Conservation (phyloP, 2,797 vertebrate genomes). For the Esox masquinongy region DNA sequence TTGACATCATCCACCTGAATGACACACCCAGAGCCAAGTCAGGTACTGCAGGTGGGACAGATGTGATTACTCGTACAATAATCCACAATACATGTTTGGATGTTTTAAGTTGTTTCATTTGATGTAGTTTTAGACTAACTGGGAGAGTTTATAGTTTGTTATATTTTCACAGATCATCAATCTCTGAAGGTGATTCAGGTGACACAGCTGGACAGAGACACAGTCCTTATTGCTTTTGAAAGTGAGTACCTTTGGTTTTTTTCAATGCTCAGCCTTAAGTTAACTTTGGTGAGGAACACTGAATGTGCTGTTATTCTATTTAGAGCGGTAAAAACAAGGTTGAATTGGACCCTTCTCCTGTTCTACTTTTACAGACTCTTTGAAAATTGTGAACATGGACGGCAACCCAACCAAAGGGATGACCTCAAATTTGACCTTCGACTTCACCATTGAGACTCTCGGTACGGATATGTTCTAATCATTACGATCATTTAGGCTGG, state of each 20-base stretch:
- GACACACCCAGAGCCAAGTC: slow-evolving; percentile 41
- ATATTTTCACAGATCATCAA: slow-evolving; percentile 58
- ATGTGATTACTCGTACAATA: not conserved
- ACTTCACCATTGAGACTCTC: slow-evolving; percentile 74
- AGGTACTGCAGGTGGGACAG: slow-evolving; percentile 26
- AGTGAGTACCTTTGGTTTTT: slow-evolving; percentile 59
- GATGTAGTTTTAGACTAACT: not conserved
- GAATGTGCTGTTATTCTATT: not conserved
- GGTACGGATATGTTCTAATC: slow-evolving; percentile 57
- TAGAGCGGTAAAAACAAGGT: not conserved
- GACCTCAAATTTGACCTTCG: slow-evolving; percentile 64
- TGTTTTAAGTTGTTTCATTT: not conserved
- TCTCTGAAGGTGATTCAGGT: slow-evolving; percentile 68
- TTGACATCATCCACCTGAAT: slow-evolving; percentile 69
- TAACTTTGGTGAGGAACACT: not conserved
- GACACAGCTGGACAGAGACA: slow-evolving; percentile 76
- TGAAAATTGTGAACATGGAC: slow-evolving; percentile 69
- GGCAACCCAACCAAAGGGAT: slow-evolving; percentile 55
- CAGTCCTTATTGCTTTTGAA: slow-evolving; percentile 72
- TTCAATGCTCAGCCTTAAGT: not conserved
- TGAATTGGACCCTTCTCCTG: not conserved
- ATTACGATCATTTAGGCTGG: not conserved
- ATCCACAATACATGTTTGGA: not conserved
- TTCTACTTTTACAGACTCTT: slow-evolving; percentile 56
- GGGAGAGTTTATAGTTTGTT: not conserved